Evolutionary conservation across 2,797 vertebrate genomes (phyloP), one percentile per base, ranked within the genome.

Genomic region (Eurystomus glaucurus): DNA sequence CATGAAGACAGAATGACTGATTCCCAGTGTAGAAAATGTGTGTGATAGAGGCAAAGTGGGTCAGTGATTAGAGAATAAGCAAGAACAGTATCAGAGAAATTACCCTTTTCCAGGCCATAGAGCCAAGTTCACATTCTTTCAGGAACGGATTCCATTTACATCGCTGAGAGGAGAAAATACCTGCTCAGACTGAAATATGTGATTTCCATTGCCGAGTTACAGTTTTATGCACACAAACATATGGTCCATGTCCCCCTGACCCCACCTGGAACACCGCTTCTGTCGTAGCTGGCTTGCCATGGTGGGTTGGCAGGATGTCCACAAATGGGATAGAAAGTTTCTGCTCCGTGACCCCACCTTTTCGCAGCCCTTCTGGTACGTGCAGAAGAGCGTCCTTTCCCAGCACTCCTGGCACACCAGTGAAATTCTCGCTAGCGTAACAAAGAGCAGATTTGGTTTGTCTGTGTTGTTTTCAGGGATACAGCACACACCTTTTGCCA

Each of bases 241-340:
- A 26, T 95, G 93, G 87, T 61, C 52, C 31, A 43, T 86, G 89
- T 95, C 65, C 93, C 90, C 64, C 64, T 95, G 94, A 97, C 91
- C 96, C 61, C 78, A 88, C 45, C 79, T 70, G 93, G 87, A 97
- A 88, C 87, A 90, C n/a, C 65, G 51, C 25, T 70, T 55, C 60
- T 90, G 68, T 74, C 87, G 31, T 4, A 93, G 71, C 84, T 94
- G 86, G 55, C 52, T 88, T 41, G 75, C 66, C 4, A 6, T 1
- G 0, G 17, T 65, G 81, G n/a, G 9, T 51, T 66, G 84, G 77
- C 54, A 4, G 84, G 29, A 33, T 87, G 91, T 95, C 82, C 90
- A 96, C 51, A 39, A 80, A 80, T 45, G 79, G 76, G 41, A 85
- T 12, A 70, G 80, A 72, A 66, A 45, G 46, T 51, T 74, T 80